A percentile compares a stretch with the other conserved stretches of the same genome.
Evolutionary conservation across 1,140 invertebrate species (phyloP).

Genomic region (Eurosta solidaginis): DNA sequence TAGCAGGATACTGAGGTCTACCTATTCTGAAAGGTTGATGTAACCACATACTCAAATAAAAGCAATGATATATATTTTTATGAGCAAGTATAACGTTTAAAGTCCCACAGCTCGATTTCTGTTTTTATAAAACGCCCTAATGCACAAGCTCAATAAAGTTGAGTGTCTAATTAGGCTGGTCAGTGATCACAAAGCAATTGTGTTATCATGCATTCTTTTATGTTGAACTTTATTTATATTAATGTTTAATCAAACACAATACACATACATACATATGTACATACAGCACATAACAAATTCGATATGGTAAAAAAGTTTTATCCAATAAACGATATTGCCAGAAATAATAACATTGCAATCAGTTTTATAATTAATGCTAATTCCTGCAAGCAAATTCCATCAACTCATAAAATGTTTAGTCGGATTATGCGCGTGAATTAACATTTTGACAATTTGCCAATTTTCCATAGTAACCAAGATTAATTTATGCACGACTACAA

Average conservation of each 20-base stretch:
- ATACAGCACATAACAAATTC: not conserved
- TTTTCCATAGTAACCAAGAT: slow-evolving; percentile 7
- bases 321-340: slow-evolving; percentile 17
- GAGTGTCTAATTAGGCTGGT: slow-evolving; percentile 10
- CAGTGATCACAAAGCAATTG: slow-evolving; percentile 8
- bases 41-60: no score
- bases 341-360: slow-evolving; percentile 21
- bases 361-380: slow-evolving; percentile 27
- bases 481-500: slow-evolving; percentile 8
- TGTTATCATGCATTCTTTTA: not conserved
- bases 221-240: not conserved
- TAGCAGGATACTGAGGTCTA: no score
- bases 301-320: slow-evolving; percentile 8
- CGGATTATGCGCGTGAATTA: slow-evolving; percentile 12
- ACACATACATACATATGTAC: no score
- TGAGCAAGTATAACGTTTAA: no score
- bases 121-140: no score
- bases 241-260: no score
- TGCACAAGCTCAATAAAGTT: not conserved
- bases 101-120: no score
- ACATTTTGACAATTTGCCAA: slow-evolving; percentile 25
- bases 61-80: no score
- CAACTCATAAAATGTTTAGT: slow-evolving; percentile 18
- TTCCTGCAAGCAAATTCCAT: slow-evolving; percentile 4
- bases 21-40: no score